Conservation (phyloP, 2,888 invertebrate genomes). For the Andrena camellia region DNA sequence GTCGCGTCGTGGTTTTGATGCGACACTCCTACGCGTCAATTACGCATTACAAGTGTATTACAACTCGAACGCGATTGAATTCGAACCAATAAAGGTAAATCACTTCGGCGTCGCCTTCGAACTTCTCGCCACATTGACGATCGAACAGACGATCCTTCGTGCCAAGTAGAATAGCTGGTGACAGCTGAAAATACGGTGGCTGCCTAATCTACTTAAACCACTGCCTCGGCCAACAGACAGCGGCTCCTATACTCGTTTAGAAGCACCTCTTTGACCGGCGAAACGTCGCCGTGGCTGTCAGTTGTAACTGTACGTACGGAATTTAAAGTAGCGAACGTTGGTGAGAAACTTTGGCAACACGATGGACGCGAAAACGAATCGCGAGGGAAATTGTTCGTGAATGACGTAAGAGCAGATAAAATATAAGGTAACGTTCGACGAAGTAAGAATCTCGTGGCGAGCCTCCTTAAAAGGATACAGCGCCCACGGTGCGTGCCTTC, state of each 20-base stretch:
- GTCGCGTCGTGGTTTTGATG: background rate
- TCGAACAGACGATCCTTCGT: no score
- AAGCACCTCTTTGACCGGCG: no score
- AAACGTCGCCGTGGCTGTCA: no score
- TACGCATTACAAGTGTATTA: background rate
- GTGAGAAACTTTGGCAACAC: background rate
- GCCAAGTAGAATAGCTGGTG: no score
- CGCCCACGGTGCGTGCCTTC: slow-evolving; percentile 76
- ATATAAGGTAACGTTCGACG: slow-evolving; percentile 66
- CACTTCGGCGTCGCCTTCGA: no score
- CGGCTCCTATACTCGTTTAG: no score
- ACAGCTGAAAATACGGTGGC: no score
- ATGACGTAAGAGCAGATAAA: slow-evolving; percentile 71
- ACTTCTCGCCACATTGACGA: no score
- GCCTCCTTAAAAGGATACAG: slow-evolving; percentile 78
- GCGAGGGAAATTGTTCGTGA: slow-evolving; percentile 14
- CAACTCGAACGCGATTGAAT: background rate
- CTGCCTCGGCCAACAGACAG: no score
- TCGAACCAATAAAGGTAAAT: background rate
- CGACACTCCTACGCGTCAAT: background rate
- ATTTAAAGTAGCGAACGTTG: background rate
- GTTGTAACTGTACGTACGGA: background rate
- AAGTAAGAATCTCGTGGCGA: slow-evolving; percentile 67
- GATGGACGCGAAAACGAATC: background rate
- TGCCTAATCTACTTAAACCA: no score